phyloP scores from a whole-genome alignment of 2,797 vertebrate genomes.

The Helostoma temminkii region DNA sequence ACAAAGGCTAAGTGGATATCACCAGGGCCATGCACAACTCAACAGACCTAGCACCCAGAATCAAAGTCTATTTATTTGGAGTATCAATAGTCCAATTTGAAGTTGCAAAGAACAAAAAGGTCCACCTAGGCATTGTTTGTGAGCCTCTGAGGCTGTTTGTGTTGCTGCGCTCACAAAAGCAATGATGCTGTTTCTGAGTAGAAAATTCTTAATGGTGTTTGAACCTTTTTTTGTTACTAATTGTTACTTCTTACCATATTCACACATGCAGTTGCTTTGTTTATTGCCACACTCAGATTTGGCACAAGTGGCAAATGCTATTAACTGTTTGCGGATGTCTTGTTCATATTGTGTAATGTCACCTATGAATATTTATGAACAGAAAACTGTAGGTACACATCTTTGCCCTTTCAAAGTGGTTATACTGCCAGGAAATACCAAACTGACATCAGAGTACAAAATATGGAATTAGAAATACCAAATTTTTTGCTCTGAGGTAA shows the following conservation, averaged over 20 bases:
- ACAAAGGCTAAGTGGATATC: constrained; percentile 29
- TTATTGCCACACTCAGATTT: constrained; percentile 14
- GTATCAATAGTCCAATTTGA: not conserved
- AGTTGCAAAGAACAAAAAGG: not conserved
- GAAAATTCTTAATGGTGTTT: constrained; percentile 26
- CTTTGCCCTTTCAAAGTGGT: constrained; percentile 23
- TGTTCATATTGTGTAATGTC: constrained; percentile 30
- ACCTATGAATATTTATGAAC: constrained; percentile 44
- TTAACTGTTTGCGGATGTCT: constrained; percentile 7
- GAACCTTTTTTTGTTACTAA: no score
- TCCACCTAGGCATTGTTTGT: not conserved
- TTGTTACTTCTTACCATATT: not conserved
- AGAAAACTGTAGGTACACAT: constrained; percentile 3
- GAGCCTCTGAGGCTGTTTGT: constrained; percentile 5
- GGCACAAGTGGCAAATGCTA: constrained; percentile 31
- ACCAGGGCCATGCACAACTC: constrained; percentile 18
- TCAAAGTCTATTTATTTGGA: not conserved
- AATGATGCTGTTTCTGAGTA: constrained; percentile 20
- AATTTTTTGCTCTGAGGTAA: not conserved
- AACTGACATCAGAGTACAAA: not conserved
- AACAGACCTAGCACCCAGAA: constrained; percentile 21
- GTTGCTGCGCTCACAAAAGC: constrained; percentile 1
- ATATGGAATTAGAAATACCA: not conserved
- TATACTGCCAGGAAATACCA: constrained; percentile 14
- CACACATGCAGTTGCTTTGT: constrained; percentile 2